These are phyloP conservation scores for Laupala kohalensis DNA, from an alignment of 1,140 invertebrate genomes.

Conservation along the genomic window DNA sequence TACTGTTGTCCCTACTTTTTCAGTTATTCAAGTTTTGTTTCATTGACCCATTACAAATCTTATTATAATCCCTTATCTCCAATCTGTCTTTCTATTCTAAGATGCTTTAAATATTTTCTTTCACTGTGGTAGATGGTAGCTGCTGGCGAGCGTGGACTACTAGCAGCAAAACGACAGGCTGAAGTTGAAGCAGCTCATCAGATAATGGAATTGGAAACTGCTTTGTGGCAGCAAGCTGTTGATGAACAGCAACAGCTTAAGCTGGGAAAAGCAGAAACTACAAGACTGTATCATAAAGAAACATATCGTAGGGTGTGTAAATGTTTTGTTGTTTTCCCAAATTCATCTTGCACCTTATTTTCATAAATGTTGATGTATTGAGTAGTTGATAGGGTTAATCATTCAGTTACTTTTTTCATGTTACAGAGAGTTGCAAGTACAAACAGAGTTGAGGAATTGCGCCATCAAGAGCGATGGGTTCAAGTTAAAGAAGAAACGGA, in stretches of 20 bases:
- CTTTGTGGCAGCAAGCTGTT: conserved; percentile 15
- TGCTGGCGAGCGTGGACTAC: conserved; percentile 9
- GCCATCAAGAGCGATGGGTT: conserved; percentile 17
- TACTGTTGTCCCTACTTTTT: too few relatives aligned
- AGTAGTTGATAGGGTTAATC: background rate
- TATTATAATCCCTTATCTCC: too few relatives aligned
- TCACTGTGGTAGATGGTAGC: background rate
- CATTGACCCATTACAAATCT: too few relatives aligned
- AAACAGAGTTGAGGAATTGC: conserved; percentile 18
- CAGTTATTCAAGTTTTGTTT: too few relatives aligned
- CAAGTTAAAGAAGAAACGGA: conserved; percentile 16
- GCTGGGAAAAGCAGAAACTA: conserved; percentile 16
- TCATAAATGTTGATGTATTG: background rate
- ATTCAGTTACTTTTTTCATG: background rate
- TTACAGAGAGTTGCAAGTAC: conserved; percentile 20
- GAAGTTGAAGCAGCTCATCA: conserved; percentile 16
- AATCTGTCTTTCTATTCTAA: too few relatives aligned
- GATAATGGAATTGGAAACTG: conserved; percentile 15
- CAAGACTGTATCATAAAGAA: conserved; percentile 9
- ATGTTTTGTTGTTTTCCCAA: too few relatives aligned
- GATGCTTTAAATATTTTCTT: too few relatives aligned
- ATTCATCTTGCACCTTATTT: too few relatives aligned
- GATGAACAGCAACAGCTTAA: conserved; percentile 15
- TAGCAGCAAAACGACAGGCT: conserved; percentile 11
- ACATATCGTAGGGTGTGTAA: conserved; percentile 14